phyloP scores from a whole-genome alignment of 2,888 invertebrate genomes.

The Eremobia ochroleuca region DNA sequence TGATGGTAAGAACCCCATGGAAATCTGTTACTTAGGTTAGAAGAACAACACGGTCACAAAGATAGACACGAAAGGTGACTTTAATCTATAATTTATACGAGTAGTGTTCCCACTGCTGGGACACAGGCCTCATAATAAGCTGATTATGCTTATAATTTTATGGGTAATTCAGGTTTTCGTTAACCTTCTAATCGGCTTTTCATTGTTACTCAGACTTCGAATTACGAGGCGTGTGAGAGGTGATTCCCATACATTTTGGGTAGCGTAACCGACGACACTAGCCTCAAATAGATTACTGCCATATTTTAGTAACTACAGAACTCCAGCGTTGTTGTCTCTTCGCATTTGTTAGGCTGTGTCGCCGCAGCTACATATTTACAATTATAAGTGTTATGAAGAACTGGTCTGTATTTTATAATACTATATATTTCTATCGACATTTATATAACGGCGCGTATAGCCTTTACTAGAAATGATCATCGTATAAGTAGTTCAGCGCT shows the following conservation, averaged over 20 bases:
- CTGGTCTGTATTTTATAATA: too few relatives aligned
- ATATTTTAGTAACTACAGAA: conserved; percentile 29
- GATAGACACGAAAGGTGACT: background rate
- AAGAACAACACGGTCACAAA: background rate
- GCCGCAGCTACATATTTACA: background rate
- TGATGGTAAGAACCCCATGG: background rate
- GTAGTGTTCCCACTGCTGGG: too few relatives aligned
- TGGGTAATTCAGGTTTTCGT: background rate
- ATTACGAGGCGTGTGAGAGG: conserved; percentile 3
- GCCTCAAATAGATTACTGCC: conserved; percentile 31
- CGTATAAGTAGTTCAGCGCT: too few relatives aligned
- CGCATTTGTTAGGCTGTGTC: conserved; percentile 19
- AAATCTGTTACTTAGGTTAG: background rate
- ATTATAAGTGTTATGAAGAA: too few relatives aligned
- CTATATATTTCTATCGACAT: too few relatives aligned
- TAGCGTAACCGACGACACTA: conserved; percentile 5
- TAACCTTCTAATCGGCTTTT: background rate
- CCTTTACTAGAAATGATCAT: too few relatives aligned
- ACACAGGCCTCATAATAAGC: background rate
- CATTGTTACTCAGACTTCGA: background rate
- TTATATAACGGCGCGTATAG: too few relatives aligned
- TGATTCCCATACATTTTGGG: conserved; percentile 15
- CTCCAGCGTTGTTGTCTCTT: background rate
- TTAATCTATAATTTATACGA: background rate
- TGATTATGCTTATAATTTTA: background rate